Evolutionary conservation across 2,113 vertebrate species (phyloP), one percentile per base, ranked within the genome.

Genomic region (Actenoides hombroni): DNA sequence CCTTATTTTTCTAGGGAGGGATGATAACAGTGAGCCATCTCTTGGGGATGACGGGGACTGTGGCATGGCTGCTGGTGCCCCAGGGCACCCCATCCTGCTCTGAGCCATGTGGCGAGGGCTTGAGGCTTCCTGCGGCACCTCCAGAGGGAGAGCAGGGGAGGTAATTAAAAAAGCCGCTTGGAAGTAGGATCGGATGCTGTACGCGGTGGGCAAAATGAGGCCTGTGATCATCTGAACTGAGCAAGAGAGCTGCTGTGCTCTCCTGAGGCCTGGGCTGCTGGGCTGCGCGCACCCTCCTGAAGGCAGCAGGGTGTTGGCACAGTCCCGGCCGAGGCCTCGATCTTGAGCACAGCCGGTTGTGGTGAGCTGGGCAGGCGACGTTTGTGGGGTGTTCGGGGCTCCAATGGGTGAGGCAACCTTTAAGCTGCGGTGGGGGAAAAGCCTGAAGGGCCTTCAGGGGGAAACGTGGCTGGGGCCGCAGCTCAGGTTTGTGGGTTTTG

Each of bases 321-420:
- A 2, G 17, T 5, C 16, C 1, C 5, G 48, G 28, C 67, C 6
- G 2, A 6, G 46, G 71, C 54, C 16, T 29, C 1, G 11, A 2
- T 42, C 48, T 31, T 4, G 5, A 3, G 1, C 21, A 0, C 3
- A 1, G 44, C 2, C 0, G 3, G 11, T 63, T 21, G 44, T 1
- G 25, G 6, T 16, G 40, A 24, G 3, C 6, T 0, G 8, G 28
- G 26, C 14, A 5, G 37, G 1, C 0, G 5, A 5, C 1, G 13
- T 17, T 13, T 23, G 31, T 20, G 35, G 26, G 35, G 25, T 11
- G 11, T 4, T 31, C 0, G 21, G 37, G 59, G 13, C 44, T 42
- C 0, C 24, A 2, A 0, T 0, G 1, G 11, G 3, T 24, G 56
- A 0, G 0, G 39, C 40, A 83, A 8, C 25, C 18, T 37, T 16